Evolutionary conservation across 2,113 vertebrate species (phyloP).

Genomic region (Cochlearius cochlearius): DNA sequence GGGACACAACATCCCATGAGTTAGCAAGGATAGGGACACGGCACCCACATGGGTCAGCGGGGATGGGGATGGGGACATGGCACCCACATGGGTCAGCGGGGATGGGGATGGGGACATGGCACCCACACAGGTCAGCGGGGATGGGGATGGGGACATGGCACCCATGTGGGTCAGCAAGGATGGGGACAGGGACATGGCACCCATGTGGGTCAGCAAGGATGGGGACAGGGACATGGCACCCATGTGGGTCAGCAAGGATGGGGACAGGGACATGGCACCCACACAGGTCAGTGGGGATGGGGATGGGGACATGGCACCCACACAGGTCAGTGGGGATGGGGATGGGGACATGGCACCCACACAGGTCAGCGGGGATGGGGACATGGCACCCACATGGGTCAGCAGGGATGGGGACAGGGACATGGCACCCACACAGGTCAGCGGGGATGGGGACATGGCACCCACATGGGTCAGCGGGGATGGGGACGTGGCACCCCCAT

Average conservation of each 20-base stretch:
- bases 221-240: fast-evolving
- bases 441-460: background rate
- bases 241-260: fast-evolving
- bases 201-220: fast-evolving
- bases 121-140: fast-evolving
- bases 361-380: too few species aligned
- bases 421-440: fast-evolving
- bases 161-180: fast-evolving
- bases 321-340: fast-evolving
- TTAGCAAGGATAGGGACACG: background rate
- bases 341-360: background rate
- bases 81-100: fast-evolving
- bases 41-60: fast-evolving
- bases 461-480: fast-evolving
- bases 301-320: background rate
- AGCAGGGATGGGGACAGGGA: fast-evolving
- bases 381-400: fast-evolving
- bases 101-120: fast-evolving
- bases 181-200: background rate
- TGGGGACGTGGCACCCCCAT: fast-evolving
- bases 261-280: background rate
- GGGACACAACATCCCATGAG: constrained; percentile 75
- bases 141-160: fast-evolving
- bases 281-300: fast-evolving
- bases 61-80: background rate